Evolutionary conservation across 2,113 vertebrate species (phyloP).

Genomic region (Aphelocoma coerulescens): DNA sequence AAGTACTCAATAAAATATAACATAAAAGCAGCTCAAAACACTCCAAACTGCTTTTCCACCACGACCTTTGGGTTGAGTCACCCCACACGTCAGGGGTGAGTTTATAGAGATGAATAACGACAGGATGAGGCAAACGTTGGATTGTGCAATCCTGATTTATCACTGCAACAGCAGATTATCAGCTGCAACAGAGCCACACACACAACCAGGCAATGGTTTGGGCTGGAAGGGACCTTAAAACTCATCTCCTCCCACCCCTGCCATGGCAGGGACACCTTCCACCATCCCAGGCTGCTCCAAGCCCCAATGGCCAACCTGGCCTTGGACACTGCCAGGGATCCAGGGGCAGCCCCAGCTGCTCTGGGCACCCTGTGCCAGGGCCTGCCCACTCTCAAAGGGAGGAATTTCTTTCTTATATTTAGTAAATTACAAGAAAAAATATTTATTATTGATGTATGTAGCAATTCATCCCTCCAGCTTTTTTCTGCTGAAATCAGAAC

Average conservation of each 20-base stretch:
- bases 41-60: background rate
- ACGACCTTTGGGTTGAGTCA: constrained; percentile 11
- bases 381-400: background rate
- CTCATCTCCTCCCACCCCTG: background rate
- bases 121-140: background rate
- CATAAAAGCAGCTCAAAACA: background rate
- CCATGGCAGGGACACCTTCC: background rate
- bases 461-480: background rate
- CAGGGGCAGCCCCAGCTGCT: background rate
- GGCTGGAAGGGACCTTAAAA: background rate
- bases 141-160: background rate
- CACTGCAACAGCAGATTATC: background rate
- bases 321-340: background rate
- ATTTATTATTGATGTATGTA: background rate
- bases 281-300: accelerated
- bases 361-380: background rate
- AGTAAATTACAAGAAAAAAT: background rate
- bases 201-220: background rate
- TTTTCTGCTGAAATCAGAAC: background rate
- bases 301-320: background rate
- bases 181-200: background rate
- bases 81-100: background rate
- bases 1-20: background rate
- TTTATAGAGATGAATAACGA: background rate
- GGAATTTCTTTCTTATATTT: background rate